phyloP scores from a whole-genome alignment of 2,888 invertebrate genomes.

The Melanostoma mellinum region DNA sequence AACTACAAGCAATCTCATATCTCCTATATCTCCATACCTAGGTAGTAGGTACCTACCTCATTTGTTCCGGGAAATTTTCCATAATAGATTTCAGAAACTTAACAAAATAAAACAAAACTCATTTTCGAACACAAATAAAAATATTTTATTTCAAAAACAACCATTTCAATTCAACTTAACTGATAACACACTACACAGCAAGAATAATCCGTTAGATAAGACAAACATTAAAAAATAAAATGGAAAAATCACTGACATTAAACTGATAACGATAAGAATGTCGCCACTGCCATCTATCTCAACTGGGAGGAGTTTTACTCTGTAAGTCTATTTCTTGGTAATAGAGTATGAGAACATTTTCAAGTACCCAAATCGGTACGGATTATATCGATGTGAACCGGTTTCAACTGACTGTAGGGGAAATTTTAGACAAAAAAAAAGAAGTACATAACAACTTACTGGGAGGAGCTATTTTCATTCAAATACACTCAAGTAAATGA shows the following conservation, averaged over 20 bases:
- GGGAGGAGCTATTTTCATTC: slow-evolving; percentile 62
- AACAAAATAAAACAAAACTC: too few species aligned
- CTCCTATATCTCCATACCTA: too few species aligned
- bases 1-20: too few species aligned
- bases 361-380: slow-evolving; percentile 27
- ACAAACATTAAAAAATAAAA: slow-evolving; percentile 29
- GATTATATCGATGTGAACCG: slow-evolving; percentile 54
- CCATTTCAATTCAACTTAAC: slow-evolving; percentile 17
- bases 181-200: background rate
- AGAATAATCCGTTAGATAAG: slow-evolving; percentile 53
- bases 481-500: slow-evolving; percentile 17
- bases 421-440: slow-evolving; percentile 14
- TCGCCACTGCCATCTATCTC: slow-evolving; percentile 65
- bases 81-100: too few species aligned
- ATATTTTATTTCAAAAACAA: slow-evolving; percentile 5
- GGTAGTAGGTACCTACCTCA: too few species aligned
- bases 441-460: background rate
- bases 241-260: slow-evolving; percentile 53
- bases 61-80: too few species aligned
- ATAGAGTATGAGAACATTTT: slow-evolving; percentile 38
- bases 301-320: slow-evolving; percentile 64
- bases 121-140: background rate
- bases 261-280: slow-evolving; percentile 66
- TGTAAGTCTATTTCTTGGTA: slow-evolving; percentile 18
- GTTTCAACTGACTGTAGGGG: slow-evolving; percentile 63